Evolutionary conservation across 2,888 invertebrate genomes (phyloP).

Genomic region (Philereme transversata): DNA sequence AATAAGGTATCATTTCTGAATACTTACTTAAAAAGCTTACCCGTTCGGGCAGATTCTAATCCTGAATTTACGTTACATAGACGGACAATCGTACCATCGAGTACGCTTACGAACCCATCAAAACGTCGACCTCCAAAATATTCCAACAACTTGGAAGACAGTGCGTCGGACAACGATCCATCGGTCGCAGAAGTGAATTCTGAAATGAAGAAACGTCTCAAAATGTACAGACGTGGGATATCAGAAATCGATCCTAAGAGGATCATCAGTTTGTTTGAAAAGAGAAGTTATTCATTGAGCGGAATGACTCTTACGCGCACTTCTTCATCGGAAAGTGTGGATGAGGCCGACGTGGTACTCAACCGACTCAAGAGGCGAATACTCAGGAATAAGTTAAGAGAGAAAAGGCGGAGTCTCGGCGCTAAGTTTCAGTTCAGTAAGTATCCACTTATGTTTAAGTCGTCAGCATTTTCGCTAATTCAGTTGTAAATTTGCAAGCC

Average conservation of each 20-base stretch:
- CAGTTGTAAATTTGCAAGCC: slow-evolving; percentile 22
- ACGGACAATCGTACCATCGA: slow-evolving; percentile 24
- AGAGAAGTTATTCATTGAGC: slow-evolving; percentile 70
- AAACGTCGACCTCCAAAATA: slow-evolving; percentile 46
- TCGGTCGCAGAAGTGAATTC: slow-evolving; percentile 72
- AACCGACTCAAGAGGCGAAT: slow-evolving; percentile 78
- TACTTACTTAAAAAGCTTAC: slow-evolving; percentile 81
- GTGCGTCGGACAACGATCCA: slow-evolving; percentile 68
- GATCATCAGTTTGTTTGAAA: slow-evolving; percentile 55
- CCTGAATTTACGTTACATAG: slow-evolving; percentile 68
- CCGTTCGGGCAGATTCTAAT: slow-evolving; percentile 67
- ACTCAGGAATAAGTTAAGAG: slow-evolving; percentile 77
- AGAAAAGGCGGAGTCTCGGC: slow-evolving; percentile 68
- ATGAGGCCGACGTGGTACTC: slow-evolving; percentile 79
- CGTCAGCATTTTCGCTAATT: slow-evolving; percentile 31
- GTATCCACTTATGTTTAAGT: slow-evolving; percentile 45
- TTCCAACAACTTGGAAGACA: slow-evolving; percentile 57
- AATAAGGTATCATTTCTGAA: slow-evolving; percentile 79
- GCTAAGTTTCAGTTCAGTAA: slow-evolving; percentile 67
- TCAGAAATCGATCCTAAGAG: slow-evolving; percentile 70
- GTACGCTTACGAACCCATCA: slow-evolving; percentile 28
- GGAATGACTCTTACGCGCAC: slow-evolving; percentile 60
- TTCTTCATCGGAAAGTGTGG: slow-evolving; percentile 80
- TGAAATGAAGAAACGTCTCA: slow-evolving; percentile 78
- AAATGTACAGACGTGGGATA: slow-evolving; percentile 78